Evolutionary conservation across 2,113 vertebrate species (phyloP), one percentile per base, ranked within the genome.

Genomic region (Synodontis membranacea): DNA sequence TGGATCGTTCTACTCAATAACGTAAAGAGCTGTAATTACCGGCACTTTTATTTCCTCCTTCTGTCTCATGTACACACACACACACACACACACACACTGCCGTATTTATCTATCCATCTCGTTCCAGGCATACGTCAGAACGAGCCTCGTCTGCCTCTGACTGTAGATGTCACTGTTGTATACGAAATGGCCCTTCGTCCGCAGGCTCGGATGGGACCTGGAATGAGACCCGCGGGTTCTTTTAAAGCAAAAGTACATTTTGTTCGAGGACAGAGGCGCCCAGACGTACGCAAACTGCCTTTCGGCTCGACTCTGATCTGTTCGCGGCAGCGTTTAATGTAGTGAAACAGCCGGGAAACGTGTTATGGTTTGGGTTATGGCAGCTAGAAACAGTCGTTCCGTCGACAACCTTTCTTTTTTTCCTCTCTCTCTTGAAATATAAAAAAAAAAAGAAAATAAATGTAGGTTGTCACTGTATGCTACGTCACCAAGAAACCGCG

Each of bases 111-210:
- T 31, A 25, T 62, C 54, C 70, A 39, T 81, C 85, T 82, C 85
- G 85, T 56, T 84, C 54, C 54, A 90, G 82, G 91, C 84, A 66
- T 31, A 10, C 23, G 48, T 52, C 75, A 10, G 15, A 75, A 52
- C 19, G 44, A 46, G 87, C 17, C 42, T 81, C 80, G 46, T 64
- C 23, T 25, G 46, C 66, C 88, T 89, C 83, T 2, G 28, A 84
- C 94, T 93, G 93, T 93, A 95, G 95, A 93, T 95, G 95, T 94
- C 95, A 93, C 94, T 94, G 89, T 95, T 95, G 94, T 91, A 93
- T 89, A 91, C 91, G 81, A 34, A 93, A 95, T 95, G 44, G 48
- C 56, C 11, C 37, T 50, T 14, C 68, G n/a, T 70, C 31, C 42
- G 5, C 25, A 44, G 25, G 0, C 28, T 70, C n/a, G 78, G 58